phyloP scores from a whole-genome alignment of 2,888 invertebrate genomes.

The Imbricaverruca yamaguchii region DNA sequence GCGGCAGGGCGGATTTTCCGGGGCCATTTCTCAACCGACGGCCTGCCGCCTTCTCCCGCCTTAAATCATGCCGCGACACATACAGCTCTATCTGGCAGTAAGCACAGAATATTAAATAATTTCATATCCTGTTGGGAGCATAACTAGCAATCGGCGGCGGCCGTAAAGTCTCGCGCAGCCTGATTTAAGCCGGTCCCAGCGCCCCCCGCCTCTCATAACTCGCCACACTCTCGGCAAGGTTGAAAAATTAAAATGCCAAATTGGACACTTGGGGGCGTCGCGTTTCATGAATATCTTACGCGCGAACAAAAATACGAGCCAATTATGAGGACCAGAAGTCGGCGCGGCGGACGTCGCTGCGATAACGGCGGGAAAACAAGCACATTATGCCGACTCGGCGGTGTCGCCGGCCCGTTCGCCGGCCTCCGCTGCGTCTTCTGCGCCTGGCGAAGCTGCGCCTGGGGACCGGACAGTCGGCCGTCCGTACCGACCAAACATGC shows the following conservation, averaged over 20 bases:
- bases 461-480: no score
- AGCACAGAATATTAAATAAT: constrained; percentile 22
- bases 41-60: neutral
- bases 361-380: constrained; percentile 17
- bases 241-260: constrained; percentile 17
- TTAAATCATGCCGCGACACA: neutral
- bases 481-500: no score
- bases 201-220: constrained; percentile 8
- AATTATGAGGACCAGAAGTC: constrained; percentile 9
- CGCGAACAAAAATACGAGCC: constrained; percentile 6
- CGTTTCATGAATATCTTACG: constrained; percentile 20
- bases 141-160: neutral
- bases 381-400: neutral
- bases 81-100: neutral
- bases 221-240: constrained; percentile 8
- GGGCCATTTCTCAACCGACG: neutral
- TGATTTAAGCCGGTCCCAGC: constrained; percentile 13
- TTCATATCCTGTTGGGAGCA: constrained; percentile 13
- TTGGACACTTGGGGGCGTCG: constrained; percentile 18
- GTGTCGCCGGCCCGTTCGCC: neutral
- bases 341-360: neutral
- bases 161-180: neutral
- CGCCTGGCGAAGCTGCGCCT: no score
- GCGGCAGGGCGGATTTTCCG: neutral
- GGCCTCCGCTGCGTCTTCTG: no score